These are phyloP conservation scores for Morelia viridis DNA, from an alignment of 2,797 vertebrate species.

Conservation along the genomic window DNA sequence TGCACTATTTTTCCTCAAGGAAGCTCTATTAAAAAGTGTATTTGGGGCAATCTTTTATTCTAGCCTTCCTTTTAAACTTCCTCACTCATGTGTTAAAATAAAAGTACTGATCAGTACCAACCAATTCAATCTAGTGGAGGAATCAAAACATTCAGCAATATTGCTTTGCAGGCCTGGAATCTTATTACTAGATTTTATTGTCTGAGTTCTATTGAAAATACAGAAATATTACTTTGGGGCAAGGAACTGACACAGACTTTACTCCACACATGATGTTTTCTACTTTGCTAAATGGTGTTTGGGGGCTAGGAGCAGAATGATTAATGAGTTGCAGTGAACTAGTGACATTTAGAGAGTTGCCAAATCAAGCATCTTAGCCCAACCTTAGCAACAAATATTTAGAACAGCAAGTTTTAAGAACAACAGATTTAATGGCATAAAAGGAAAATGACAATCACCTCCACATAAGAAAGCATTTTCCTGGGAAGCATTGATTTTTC, in stretches of 20 bases:
- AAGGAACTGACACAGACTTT: neutral
- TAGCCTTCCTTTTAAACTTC: slow-evolving; percentile 23
- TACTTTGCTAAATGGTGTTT: slow-evolving; percentile 25
- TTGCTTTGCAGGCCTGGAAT: neutral
- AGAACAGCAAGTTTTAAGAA: slow-evolving; percentile 1
- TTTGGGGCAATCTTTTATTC: neutral
- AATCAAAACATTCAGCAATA: slow-evolving; percentile 9
- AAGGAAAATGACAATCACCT: neutral
- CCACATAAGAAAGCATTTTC: neutral
- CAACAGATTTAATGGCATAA: neutral
- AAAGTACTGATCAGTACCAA: slow-evolving; percentile 1
- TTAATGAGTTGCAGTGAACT: slow-evolving; percentile 27
- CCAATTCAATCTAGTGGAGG: slow-evolving; percentile 18
- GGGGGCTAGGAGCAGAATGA: slow-evolving; percentile 15
- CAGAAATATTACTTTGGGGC: slow-evolving; percentile 5
- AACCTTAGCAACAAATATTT: slow-evolving; percentile 27
- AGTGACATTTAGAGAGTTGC: slow-evolving; percentile 23
- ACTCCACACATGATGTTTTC: neutral
- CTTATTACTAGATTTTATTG: slow-evolving; percentile 15
- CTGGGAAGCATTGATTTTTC: neutral
- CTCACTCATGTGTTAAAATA: neutral
- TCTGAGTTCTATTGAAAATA: slow-evolving; percentile 33
- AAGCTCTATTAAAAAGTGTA: neutral
- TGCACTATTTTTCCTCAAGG: slow-evolving; percentile 42
- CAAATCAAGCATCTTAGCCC: slow-evolving; percentile 3